These are phyloP conservation scores for Apteryx mantelli DNA, from an alignment of 2,113 vertebrate species.

Conservation along the genomic window DNA sequence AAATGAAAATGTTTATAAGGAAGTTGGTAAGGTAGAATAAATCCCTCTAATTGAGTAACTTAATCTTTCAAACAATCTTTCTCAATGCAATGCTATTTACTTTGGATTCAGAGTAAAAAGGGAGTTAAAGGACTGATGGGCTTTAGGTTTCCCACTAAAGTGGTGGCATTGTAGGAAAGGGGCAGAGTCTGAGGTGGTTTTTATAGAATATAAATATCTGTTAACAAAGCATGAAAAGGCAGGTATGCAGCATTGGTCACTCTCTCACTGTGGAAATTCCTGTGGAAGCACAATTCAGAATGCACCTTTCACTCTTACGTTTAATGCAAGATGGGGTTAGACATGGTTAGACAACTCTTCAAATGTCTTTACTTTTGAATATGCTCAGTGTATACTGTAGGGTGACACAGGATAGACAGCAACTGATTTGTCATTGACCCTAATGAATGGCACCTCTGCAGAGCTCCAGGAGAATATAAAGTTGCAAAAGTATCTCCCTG, in stretches of 20 bases:
- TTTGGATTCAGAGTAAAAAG: constrained; percentile 55
- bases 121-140: not conserved
- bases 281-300: not conserved
- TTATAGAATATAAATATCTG: constrained; percentile 51
- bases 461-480: not conserved
- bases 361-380: not conserved
- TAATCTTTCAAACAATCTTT: constrained; percentile 54
- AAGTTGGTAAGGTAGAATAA: constrained; percentile 56
- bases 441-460: not conserved
- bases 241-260: constrained; percentile 37
- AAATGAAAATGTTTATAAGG: constrained; percentile 62
- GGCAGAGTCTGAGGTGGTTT: constrained; percentile 9
- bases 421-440: not conserved
- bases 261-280: constrained; percentile 31
- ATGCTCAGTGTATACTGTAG: not conserved
- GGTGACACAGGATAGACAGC: not conserved
- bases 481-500: not conserved
- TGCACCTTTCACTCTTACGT: not conserved
- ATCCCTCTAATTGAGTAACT: constrained; percentile 50
- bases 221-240: constrained; percentile 57
- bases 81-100: constrained; percentile 47
- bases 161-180: constrained; percentile 38
- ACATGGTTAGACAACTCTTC: not conserved
- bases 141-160: constrained; percentile 52
- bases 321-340: not conserved